These are phyloP conservation scores for Rhimphoctona megacephalus DNA, from an alignment of 2,888 invertebrate genomes.

Conservation along the genomic window DNA sequence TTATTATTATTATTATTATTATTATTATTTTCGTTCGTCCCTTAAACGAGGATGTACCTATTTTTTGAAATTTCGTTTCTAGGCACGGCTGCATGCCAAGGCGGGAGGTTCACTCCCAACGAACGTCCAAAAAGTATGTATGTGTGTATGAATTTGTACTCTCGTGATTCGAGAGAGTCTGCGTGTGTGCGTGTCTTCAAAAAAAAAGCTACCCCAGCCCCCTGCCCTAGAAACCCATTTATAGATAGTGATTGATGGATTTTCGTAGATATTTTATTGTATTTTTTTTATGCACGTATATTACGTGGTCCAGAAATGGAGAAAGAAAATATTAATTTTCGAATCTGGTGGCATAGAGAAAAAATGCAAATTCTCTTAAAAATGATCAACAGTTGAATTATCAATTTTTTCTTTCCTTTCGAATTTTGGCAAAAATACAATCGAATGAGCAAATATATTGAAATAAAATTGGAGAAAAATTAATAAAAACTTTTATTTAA, in stretches of 20 bases:
- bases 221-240: conserved; percentile 12
- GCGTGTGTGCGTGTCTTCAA: conserved; percentile 61
- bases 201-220: conserved; percentile 28
- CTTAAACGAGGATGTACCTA: conserved; percentile 49
- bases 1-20: conserved; percentile 18
- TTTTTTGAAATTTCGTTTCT: conserved; percentile 70
- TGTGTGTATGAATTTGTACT: conserved; percentile 66
- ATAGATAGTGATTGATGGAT: conserved; percentile 40
- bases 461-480: neutral
- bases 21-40: conserved; percentile 15
- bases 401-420: no score
- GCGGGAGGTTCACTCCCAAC: conserved; percentile 70
- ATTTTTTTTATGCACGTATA: conserved; percentile 51
- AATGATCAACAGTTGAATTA: no score
- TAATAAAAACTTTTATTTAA: neutral
- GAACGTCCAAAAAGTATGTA: conserved; percentile 72
- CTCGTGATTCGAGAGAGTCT: conserved; percentile 59
- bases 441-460: no score
- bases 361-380: neutral
- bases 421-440: no score
- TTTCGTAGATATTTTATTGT: conserved; percentile 23
- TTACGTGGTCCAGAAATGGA: conserved; percentile 44
- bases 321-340: neutral
- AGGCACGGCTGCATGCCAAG: conserved; percentile 73
- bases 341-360: neutral